phyloP scores from a whole-genome alignment of 2,797 vertebrate genomes.

The Columba guinea region DNA sequence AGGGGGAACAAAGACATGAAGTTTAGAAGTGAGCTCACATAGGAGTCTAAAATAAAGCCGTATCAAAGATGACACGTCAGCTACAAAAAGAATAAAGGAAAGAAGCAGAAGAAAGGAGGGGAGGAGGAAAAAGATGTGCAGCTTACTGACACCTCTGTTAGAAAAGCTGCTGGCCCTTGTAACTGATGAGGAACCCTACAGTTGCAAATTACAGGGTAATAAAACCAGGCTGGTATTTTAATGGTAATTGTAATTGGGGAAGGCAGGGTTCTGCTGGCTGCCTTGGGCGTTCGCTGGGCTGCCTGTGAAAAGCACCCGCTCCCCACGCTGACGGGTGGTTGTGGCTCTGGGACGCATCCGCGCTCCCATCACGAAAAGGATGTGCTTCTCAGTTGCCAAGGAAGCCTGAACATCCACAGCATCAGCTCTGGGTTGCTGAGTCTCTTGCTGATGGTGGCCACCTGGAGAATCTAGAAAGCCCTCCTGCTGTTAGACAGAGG shows the following conservation, averaged over 20 bases:
- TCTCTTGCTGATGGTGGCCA: background rate
- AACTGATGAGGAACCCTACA: background rate
- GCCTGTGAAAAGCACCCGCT: background rate
- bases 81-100: background rate
- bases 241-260: background rate
- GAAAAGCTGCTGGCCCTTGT: background rate
- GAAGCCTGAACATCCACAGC: background rate
- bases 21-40: background rate
- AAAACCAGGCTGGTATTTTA: background rate
- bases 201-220: background rate
- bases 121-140: background rate
- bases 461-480: background rate
- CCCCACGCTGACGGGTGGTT: background rate
- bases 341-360: background rate
- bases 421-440: background rate
- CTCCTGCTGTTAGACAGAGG: background rate
- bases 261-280: background rate
- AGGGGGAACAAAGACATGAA: background rate
- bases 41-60: background rate
- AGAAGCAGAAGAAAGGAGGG: background rate
- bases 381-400: background rate
- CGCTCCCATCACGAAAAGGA: accelerated
- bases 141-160: background rate
- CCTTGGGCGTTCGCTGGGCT: background rate
- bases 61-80: background rate